phyloP scores from a whole-genome alignment of 2,113 vertebrate species.

The Zonotrichia leucophrys region DNA sequence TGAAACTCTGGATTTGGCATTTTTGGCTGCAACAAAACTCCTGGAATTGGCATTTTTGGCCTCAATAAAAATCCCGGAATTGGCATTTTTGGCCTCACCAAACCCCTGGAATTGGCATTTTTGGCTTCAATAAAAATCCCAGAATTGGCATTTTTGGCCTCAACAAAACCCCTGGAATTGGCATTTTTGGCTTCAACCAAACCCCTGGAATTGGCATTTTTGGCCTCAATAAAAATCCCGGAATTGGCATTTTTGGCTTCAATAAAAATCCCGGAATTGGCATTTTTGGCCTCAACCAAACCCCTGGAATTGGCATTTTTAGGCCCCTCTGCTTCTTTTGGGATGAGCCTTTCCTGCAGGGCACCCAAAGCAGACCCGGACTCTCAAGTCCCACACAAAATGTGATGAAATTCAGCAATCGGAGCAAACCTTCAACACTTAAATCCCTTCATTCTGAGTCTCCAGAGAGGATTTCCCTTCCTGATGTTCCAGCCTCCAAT shows the following conservation, averaged over 20 bases:
- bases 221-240: too few relatives aligned
- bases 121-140: too few relatives aligned
- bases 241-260: too few relatives aligned
- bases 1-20: fast-evolving
- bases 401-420: fast-evolving
- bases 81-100: too few relatives aligned
- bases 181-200: too few relatives aligned
- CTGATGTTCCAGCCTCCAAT: background rate
- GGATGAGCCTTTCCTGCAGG: background rate
- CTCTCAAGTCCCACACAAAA: background rate
- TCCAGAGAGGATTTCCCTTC: background rate
- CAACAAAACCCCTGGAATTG: too few relatives aligned
- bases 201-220: background rate
- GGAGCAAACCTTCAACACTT: fast-evolving
- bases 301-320: background rate
- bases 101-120: background rate
- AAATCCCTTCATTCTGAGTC: background rate
- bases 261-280: too few relatives aligned
- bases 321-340: background rate
- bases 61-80: too few relatives aligned
- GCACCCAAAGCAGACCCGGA: fast-evolving
- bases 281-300: background rate
- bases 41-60: background rate
- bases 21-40: too few relatives aligned
- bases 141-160: background rate